phyloP scores from a whole-genome alignment of 1,140 invertebrate species.

The Leptinotarsa texana region DNA sequence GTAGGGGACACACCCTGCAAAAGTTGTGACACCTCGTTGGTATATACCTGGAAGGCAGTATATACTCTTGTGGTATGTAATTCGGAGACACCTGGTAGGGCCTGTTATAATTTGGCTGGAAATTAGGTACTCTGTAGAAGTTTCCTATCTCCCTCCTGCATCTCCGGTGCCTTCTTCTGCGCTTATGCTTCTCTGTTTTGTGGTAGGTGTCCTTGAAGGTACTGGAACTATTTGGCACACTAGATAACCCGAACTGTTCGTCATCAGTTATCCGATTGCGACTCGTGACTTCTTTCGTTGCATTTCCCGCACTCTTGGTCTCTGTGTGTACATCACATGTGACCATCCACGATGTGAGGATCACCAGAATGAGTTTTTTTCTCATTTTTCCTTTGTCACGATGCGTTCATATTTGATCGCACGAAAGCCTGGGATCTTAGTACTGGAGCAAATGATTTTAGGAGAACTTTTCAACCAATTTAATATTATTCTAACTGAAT shows the following conservation, averaged over 20 bases:
- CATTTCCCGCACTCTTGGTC: neutral
- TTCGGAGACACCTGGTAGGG: neutral
- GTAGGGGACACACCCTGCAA: neutral
- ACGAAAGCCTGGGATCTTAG: neutral
- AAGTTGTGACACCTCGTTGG: neutral
- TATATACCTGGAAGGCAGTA: neutral
- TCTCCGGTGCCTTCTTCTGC: neutral
- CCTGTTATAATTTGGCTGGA: neutral
- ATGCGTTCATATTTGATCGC: neutral
- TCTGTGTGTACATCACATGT: neutral
- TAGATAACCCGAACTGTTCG: neutral
- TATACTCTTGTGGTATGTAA: neutral
- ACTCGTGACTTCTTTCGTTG: neutral
- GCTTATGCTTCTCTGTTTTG: neutral
- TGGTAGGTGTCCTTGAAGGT: neutral
- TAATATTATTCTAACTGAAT: no score
- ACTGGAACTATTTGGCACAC: neutral
- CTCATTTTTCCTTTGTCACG: neutral
- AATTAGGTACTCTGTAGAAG: neutral
- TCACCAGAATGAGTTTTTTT: neutral
- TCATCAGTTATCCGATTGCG: neutral
- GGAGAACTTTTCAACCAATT: no score
- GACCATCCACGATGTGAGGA: neutral
- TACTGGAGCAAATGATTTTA: neutral
- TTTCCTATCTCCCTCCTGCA: neutral